Evolutionary conservation across 2,797 vertebrate genomes (phyloP), one percentile per base, ranked within the genome.

Genomic region (Microchirus variegatus): DNA sequence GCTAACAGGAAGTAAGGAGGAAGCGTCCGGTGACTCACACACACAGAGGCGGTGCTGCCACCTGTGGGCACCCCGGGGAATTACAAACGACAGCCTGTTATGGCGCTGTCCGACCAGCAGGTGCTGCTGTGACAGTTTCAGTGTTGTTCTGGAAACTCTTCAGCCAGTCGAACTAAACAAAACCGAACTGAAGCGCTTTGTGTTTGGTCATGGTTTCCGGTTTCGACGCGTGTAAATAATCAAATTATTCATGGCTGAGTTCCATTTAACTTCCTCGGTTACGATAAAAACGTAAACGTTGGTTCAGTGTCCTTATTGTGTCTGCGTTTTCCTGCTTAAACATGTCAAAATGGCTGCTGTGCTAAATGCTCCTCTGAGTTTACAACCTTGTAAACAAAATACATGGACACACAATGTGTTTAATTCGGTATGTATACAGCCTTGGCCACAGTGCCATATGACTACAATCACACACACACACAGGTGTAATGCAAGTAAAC

Each of bases 1-100:
- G 15, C 1, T 59, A 19, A 71, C 85, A 26, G 88, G 89, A 89
- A 26, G 88, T 87, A 89, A 88, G 63, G 77, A 70, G 64, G 77
- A 72, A 44, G 60, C 37, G 22, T 1, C 0, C 16, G 26, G 0
- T 9, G 0, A 3, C 41, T 10, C 4, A 8, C 36, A 37, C 36
- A 37, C 7, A 15, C 8, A 0, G 18, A 6, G 41, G 36, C 40
- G 38, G 55, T 77, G 65, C 75, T 80, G 85, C 77, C 85, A 60
- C 81, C 45, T 63, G 60, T 57, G 78, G 81, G 12, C 51, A 49
- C 0, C 22, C 1, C 0, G 3, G 7, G 46, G 2, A 50, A 16
- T 0, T 9, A 54, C 73, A 66, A 66, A 0, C 2, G 0, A 11
- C 48, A 50, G 17, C 52, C n/a, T 72, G 38, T 38, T 12, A 0